These are phyloP conservation scores for Kryptopterus vitreolus DNA, from an alignment of 2,797 vertebrate genomes.

Conservation along the genomic window DNA sequence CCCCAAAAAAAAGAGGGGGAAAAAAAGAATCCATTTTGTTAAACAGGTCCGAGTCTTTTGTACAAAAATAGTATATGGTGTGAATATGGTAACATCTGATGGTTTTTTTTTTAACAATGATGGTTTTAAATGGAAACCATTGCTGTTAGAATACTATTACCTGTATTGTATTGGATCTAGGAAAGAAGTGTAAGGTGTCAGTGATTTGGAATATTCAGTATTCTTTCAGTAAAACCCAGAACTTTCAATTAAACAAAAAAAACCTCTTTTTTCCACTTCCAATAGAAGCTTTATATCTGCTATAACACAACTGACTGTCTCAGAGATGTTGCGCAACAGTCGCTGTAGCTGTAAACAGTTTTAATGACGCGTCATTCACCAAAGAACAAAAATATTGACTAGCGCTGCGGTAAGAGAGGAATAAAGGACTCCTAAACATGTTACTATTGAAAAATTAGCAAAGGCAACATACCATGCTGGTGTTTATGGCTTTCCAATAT, in stretches of 20 bases:
- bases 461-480: neutral
- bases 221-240: neutral
- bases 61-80: no score
- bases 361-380: no score
- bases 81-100: neutral
- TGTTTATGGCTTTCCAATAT: neutral
- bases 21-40: slow-evolving; percentile 6
- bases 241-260: no score
- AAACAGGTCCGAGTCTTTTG: neutral
- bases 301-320: neutral
- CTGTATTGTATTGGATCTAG: neutral
- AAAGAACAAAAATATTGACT: neutral
- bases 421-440: neutral
- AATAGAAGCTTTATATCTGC: neutral
- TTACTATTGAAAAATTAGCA: neutral
- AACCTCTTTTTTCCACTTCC: no score
- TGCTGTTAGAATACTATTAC: neutral
- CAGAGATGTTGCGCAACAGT: neutral
- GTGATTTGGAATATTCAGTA: neutral
- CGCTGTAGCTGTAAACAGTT: neutral
- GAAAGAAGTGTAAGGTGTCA: neutral
- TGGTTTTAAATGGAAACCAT: no score
- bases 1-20: no score
- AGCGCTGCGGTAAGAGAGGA: neutral
- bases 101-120: neutral